Conservation (phyloP, 2,797 vertebrate species). For the Pagetopsis macropterus region DNA sequence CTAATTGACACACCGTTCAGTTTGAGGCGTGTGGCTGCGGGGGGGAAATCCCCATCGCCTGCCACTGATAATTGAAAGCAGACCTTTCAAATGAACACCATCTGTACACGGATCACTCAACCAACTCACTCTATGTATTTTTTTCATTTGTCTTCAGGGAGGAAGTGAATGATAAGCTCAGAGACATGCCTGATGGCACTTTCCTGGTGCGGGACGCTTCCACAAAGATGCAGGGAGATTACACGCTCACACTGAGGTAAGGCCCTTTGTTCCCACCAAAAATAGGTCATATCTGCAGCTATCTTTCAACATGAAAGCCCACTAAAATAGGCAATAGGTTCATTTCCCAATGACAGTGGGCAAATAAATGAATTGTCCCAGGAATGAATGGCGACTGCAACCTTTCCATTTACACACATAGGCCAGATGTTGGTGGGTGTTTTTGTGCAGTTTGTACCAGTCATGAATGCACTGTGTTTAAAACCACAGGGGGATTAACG, state of each 20-base stretch:
- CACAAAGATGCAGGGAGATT: constrained; percentile 96
- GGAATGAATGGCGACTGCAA: no score
- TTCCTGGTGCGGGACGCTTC: constrained; percentile 96
- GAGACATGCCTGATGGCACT: constrained; percentile 96
- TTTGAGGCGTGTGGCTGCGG: constrained; percentile 30
- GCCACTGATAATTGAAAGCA: constrained; percentile 39
- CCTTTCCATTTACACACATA: no score
- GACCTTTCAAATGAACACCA: constrained; percentile 18
- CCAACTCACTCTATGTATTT: not conserved
- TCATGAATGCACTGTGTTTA: constrained; percentile 1
- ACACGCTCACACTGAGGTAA: constrained; percentile 93
- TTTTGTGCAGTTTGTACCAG: not conserved
- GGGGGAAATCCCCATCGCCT: constrained; percentile 7
- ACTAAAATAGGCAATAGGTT: no score
- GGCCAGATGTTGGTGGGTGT: no score
- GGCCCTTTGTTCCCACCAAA: not conserved
- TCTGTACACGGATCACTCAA: constrained; percentile 21
- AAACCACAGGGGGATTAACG: constrained; percentile 8
- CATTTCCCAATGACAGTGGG: no score
- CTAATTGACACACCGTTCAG: constrained; percentile 28
- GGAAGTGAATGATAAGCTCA: constrained; percentile 94
- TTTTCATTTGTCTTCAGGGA: constrained; percentile 82
- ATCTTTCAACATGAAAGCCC: no score
- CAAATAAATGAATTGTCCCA: no score
- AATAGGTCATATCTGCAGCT: no score